Base-by-base conservation (phyloP, 2,797 vertebrate species). In the Anabas testudineus region DNA sequence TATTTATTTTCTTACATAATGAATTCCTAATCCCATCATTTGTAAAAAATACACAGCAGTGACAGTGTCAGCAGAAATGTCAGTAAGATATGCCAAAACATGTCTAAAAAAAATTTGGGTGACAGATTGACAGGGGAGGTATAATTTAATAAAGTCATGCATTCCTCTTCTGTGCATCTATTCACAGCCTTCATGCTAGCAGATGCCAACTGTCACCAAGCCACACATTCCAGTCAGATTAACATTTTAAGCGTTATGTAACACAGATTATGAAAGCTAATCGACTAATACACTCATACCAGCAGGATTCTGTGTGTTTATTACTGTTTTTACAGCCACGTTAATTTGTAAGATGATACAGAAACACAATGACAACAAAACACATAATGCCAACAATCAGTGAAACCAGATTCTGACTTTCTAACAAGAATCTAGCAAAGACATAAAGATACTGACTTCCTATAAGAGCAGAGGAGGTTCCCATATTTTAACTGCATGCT, bases 211-310 rank as follows among this genome's bases (percentile, higher is more conserved):
- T 73, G 80, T 61, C 76, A 77, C 46, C 55, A 32, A 69, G 68
- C 69, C 57, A 52, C 53, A 76, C 68, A 78, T 48, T 67, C 64
- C 51, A 70, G 71, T 22, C 73, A 75, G 82, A 83, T 83, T 66
- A 86, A 42, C 75, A 67, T 75, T 88, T 80, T 51, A 67, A 64
- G 56, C 10, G 4, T 84, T 77, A 67, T 18, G 76, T 56, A 88
- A 86, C 47, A 70, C 28, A 69, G 72, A 80, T 64, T 59, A 75
- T 56, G 42, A 63, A 26, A 34, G 42, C 42, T 81, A 78, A 84
- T 80, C 16, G 1, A 56, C 53, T 75, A 71, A 77, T 62, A 68
- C 49, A 45, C 67, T 74, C 56, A 69, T 21, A 74, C 66, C 57
- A 59, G 43, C 57, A 57, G 41, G 37, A 37, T 28, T 66, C 19